Base-by-base conservation (phyloP, 2,113 vertebrate species). In the Plotosus lineatus region DNA sequence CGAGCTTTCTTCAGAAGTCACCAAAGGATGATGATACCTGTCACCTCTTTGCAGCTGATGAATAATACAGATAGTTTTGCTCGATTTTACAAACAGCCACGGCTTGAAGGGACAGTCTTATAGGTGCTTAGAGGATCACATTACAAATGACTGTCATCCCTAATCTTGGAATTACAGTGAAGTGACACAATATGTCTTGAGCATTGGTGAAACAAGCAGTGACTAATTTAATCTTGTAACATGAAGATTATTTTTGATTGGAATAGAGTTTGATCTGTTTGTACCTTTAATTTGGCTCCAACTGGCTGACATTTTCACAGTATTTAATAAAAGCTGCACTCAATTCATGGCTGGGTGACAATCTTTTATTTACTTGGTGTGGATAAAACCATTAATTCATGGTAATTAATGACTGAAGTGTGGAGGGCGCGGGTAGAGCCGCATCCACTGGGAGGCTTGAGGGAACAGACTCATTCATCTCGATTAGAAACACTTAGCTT, bases 371-470 rank as follows among this genome's bases (percentile, higher is more conserved):
- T 92, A 92, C 90, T 89, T 68, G 85, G 86, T 87, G 81, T 86
- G 86, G 88, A 90, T 91, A 89, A 90, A 91, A 90, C 86, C 89
- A 91, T 92, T 91, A 88, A 90, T 92, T 92, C 87, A 88, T 84
- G 80, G 86, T 91, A 91, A 93, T 92, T 89, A 92, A 92, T 91
- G 88, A 90, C 88, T 84, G 83, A 89, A 87, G 81, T 89, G 87
- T 85, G 85, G 84, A 84, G 86, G 87, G 86, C 83, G 74, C 65
- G 82, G 83, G 82, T 81, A 86, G 83, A 88, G 85, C 73, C 85
- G 76, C 90, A 88, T 87, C 89, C 87, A 26, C 79, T 80, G 89
- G 86, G 88, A 90, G 79, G 82, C 80, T 85, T 80, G 51, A 42
- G 79, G 44, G 53, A 85, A 78, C 82, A 88, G 83, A 86, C 33